A percentile compares a stretch with the other conserved stretches of the same genome.
phyloP scores from a whole-genome alignment of 1,140 invertebrate genomes.

The Phymastichus coffea region DNA sequence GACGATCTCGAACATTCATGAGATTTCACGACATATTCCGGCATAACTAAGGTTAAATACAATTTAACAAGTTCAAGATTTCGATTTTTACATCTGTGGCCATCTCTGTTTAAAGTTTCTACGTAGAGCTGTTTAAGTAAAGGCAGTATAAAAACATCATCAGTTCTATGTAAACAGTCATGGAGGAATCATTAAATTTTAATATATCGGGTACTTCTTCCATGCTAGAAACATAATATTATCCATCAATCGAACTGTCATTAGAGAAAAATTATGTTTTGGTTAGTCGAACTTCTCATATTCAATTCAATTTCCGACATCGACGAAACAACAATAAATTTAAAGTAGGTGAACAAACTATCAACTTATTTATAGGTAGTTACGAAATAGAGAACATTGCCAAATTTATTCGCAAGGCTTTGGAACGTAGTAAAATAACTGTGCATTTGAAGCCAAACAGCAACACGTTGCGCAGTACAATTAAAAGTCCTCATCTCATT shows the following conservation, averaged over 20 bases:
- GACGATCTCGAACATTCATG: conserved; percentile 35
- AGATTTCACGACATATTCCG: conserved; percentile 35
- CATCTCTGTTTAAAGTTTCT: conserved; percentile 37
- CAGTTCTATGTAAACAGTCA: not conserved
- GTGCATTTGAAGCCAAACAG: no score
- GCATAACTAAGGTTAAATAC: conserved; percentile 28
- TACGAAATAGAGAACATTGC: no score
- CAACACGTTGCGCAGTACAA: no score
- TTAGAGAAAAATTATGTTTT: conserved; percentile 34
- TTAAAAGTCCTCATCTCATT: no score
- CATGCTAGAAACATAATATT: conserved; percentile 31
- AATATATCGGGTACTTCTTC: conserved; percentile 26
- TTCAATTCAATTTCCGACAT: conserved; percentile 48
- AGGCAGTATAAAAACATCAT: not conserved
- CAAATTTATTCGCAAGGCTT: no score
- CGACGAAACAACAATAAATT: conserved; percentile 40
- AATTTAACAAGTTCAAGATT: conserved; percentile 34
- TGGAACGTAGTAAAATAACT: no score
- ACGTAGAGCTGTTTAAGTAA: not conserved
- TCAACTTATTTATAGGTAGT: no score
- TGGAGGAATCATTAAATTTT: conserved; percentile 24
- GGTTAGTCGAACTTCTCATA: conserved; percentile 40
- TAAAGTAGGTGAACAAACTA: no score
- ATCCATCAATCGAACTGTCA: conserved; percentile 28
- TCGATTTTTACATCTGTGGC: conserved; percentile 27